Percentiles rank a stretch among this genome's conserved stretches.
Evolutionary conservation across 2,113 vertebrate genomes (phyloP).

Genomic region (Mus pahari): DNA sequence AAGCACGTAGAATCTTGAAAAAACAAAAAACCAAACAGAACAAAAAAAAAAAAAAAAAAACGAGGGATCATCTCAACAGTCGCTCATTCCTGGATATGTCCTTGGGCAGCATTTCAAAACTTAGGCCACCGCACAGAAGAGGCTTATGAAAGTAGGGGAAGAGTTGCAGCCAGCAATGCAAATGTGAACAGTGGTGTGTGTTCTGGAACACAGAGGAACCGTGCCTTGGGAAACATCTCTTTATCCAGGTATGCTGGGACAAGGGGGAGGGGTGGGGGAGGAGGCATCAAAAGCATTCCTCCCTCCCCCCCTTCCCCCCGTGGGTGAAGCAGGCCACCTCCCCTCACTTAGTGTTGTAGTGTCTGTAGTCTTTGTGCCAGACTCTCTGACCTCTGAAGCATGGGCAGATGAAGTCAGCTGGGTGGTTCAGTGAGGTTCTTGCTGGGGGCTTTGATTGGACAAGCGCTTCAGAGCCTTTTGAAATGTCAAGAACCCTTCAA

Average conservation of each 20-base stretch:
- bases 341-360: too few relatives aligned
- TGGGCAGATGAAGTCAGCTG: neutral
- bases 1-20: neutral
- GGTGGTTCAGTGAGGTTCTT: neutral
- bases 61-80: neutral
- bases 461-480: neutral
- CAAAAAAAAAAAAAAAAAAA: neutral
- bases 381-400: neutral
- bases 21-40: neutral
- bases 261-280: neutral
- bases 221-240: neutral
- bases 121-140: constrained; percentile 1
- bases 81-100: constrained; percentile 34
- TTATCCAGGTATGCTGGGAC: neutral
- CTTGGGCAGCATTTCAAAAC: neutral
- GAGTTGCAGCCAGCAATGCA: neutral
- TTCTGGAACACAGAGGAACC: neutral
- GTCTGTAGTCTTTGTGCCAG: neutral
- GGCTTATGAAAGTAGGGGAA: constrained; percentile 19
- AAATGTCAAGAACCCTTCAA: neutral
- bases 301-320: too few relatives aligned
- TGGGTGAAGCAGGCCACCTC: neutral
- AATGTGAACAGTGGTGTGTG: neutral
- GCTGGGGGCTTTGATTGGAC: neutral
- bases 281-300: neutral